Conservation (phyloP, 1,140 invertebrate genomes). For the Planococcus citri region DNA sequence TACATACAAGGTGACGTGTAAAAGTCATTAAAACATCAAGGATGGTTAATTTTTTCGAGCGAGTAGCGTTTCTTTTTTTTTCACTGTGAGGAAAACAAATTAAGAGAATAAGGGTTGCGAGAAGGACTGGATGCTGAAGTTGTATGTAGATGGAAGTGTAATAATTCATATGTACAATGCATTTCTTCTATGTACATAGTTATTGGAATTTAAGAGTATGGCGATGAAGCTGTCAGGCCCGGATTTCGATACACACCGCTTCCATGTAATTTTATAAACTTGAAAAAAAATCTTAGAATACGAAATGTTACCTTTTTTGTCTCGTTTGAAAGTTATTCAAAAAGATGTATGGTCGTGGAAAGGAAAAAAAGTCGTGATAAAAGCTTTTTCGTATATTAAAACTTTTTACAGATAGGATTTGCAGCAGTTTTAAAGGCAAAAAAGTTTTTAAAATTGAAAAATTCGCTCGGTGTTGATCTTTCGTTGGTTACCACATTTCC, state of each 20-base stretch:
- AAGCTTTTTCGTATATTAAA: slow-evolving; percentile 4
- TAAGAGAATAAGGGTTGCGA: neutral
- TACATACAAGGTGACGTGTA: too few relatives aligned
- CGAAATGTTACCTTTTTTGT: neutral
- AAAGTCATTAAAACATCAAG: neutral
- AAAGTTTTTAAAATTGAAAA: neutral
- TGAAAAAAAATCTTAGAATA: neutral
- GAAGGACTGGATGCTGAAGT: too few relatives aligned
- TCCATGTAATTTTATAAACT: neutral
- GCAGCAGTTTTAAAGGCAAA: neutral
- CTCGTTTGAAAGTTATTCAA: slow-evolving; percentile 3
- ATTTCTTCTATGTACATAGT: too few relatives aligned
- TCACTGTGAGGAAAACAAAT: neutral
- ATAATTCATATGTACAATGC: too few relatives aligned
- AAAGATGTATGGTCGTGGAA: neutral
- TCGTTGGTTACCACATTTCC: neutral
- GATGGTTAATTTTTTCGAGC: neutral
- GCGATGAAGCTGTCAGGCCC: neutral
- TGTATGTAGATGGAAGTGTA: too few relatives aligned
- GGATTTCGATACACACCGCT: neutral
- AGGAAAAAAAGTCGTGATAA: neutral
- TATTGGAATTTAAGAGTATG: too few relatives aligned
- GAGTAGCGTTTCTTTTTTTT: too few relatives aligned
- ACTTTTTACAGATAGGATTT: slow-evolving; percentile 2
- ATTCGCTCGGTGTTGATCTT: slow-evolving; percentile 7